phyloP scores from a whole-genome alignment of 2,113 vertebrate species.

The Misgurnus anguillicaudatus region DNA sequence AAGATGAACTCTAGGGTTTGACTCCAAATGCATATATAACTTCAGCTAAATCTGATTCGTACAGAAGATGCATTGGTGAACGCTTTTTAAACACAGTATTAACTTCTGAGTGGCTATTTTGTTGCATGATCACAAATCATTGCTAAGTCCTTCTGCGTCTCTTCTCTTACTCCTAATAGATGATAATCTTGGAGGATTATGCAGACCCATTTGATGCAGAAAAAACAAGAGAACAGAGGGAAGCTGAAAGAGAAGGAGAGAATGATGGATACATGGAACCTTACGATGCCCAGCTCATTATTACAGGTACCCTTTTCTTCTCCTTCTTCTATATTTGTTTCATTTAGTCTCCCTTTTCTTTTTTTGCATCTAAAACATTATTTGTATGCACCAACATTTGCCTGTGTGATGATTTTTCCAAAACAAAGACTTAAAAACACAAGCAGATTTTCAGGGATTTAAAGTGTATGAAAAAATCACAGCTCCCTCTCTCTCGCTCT shows the following conservation, averaged over 20 bases:
- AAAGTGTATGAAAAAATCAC: slow-evolving; percentile 39
- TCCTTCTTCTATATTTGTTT: background rate
- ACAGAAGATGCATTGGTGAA: background rate
- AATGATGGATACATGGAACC: slow-evolving; percentile 97
- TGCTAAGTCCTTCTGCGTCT: background rate
- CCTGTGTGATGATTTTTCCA: background rate
- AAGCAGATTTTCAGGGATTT: slow-evolving; percentile 30
- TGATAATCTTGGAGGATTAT: slow-evolving; percentile 94
- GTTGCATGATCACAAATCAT: background rate
- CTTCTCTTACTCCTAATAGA: slow-evolving; percentile 65
- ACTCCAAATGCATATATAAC: background rate
- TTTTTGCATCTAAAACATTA: background rate
- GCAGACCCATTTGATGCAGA: slow-evolving; percentile 94
- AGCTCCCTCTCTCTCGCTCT: slow-evolving; percentile 59
- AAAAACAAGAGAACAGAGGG: slow-evolving; percentile 87
- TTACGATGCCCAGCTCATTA: slow-evolving; percentile 95
- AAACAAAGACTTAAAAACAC: background rate
- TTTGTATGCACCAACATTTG: background rate
- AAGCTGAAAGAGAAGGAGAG: slow-evolving; percentile 85
- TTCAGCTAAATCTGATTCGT: background rate
- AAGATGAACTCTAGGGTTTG: background rate
- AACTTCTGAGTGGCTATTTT: background rate
- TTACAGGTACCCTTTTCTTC: slow-evolving; percentile 79
- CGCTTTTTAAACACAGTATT: too few relatives aligned
- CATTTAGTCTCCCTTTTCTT: background rate